These are phyloP conservation scores for Thunnus thynnus DNA, from an alignment of 2,113 vertebrate species.

Conservation along the genomic window DNA sequence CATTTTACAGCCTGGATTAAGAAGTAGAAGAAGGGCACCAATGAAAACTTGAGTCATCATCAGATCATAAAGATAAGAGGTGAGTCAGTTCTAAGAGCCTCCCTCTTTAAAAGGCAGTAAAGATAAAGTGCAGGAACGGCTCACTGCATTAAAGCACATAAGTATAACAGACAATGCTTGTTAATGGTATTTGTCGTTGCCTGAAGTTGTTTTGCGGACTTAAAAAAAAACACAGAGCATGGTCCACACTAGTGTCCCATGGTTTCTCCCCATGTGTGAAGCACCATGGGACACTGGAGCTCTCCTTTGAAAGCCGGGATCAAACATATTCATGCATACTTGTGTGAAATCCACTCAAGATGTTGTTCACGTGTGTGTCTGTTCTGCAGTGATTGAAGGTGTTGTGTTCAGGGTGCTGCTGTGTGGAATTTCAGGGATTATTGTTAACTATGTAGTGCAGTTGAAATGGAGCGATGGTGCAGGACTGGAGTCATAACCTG, in stretches of 20 bases:
- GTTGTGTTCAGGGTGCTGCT: slow-evolving; percentile 2
- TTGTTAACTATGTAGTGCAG: slow-evolving; percentile 46
- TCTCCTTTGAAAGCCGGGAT: slow-evolving; percentile 40
- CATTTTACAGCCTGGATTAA: not conserved
- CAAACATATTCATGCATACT: slow-evolving; percentile 38
- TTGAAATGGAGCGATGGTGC: slow-evolving; percentile 42
- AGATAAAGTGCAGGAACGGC: slow-evolving; percentile 13
- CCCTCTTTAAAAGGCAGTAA: slow-evolving; percentile 11
- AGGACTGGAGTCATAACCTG: slow-evolving; percentile 31
- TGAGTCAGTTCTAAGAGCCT: slow-evolving; percentile 19
- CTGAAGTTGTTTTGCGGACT: not conserved
- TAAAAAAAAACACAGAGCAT: not conserved
- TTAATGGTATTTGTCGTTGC: slow-evolving; percentile 20
- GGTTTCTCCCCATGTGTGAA: slow-evolving; percentile 6
- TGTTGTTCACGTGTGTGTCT: not conserved
- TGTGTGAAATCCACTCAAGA: slow-evolving; percentile 34
- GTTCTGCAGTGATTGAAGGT: not conserved
- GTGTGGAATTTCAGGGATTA: slow-evolving; percentile 65
- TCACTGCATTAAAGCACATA: slow-evolving; percentile 24
- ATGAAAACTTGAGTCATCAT: slow-evolving; percentile 17
- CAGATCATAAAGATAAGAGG: slow-evolving; percentile 26
- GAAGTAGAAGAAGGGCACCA: not conserved
- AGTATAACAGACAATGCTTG: not conserved
- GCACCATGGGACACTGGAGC: not conserved
- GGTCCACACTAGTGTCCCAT: not conserved